phyloP scores from a whole-genome alignment of 2,113 vertebrate species.

The Uria aalge region DNA sequence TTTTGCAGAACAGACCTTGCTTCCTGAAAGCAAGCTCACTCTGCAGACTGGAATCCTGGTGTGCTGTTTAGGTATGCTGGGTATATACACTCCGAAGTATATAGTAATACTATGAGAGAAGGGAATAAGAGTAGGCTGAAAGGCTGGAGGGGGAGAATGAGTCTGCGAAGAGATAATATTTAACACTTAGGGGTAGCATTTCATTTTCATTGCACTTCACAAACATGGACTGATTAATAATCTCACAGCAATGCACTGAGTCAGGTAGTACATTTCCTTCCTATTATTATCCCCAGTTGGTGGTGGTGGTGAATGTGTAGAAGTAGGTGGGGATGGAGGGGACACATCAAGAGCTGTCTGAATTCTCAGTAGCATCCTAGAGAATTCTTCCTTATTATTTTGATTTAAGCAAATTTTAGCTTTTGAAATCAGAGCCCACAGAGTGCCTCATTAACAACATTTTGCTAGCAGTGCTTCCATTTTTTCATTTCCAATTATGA shows the following conservation, averaged over 20 bases:
- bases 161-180: slow-evolving; percentile 35
- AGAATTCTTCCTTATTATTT: slow-evolving; percentile 59
- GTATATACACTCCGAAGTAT: background rate
- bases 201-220: slow-evolving; percentile 39
- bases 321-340: background rate
- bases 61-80: background rate
- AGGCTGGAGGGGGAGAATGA: background rate
- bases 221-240: slow-evolving; percentile 55
- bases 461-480: slow-evolving; percentile 37
- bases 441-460: slow-evolving; percentile 47
- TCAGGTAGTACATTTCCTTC: slow-evolving; percentile 29
- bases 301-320: background rate
- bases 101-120: background rate
- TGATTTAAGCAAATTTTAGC: slow-evolving; percentile 51
- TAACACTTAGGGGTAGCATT: slow-evolving; percentile 19
- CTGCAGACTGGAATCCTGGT: background rate
- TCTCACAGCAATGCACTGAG: slow-evolving; percentile 36
- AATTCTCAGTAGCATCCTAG: slow-evolving; percentile 41
- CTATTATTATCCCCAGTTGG: slow-evolving; percentile 42
- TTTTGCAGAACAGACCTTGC: background rate
- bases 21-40: background rate
- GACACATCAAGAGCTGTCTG: slow-evolving; percentile 38
- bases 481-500: slow-evolving; percentile 51
- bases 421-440: slow-evolving; percentile 43
- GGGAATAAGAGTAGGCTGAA: background rate